Percentiles rank a stretch among this genome's conserved stretches.
These are phyloP conservation scores for Trichechus manatus DNA, from an alignment of 2,113 vertebrate species.

Conservation along the genomic window DNA sequence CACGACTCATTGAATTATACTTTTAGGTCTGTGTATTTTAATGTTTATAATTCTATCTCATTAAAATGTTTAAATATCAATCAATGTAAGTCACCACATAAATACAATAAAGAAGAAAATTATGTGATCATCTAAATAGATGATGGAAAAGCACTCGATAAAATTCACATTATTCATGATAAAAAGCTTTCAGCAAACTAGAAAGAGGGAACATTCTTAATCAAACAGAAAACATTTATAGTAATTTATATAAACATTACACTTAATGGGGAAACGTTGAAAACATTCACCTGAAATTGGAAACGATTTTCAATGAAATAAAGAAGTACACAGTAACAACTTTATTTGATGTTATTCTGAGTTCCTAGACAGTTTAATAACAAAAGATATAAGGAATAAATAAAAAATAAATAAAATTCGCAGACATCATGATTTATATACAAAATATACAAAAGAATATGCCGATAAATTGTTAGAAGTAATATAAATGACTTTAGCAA, in stretches of 20 bases:
- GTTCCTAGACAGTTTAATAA: neutral
- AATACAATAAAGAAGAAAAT: too few relatives aligned
- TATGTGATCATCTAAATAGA: too few relatives aligned
- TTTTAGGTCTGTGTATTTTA: neutral
- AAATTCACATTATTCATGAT: too few relatives aligned
- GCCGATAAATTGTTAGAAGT: neutral
- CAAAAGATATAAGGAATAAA: neutral
- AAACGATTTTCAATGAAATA: neutral
- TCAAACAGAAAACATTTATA: neutral
- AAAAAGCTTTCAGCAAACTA: too few relatives aligned
- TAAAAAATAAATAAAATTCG: neutral
- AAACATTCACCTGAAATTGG: neutral
- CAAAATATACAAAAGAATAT: neutral
- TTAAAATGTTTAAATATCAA: neutral
- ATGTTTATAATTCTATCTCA: neutral
- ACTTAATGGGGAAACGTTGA: neutral
- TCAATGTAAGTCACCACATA: too few relatives aligned
- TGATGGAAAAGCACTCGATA: too few relatives aligned
- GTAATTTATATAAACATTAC: neutral
- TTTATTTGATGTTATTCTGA: neutral
- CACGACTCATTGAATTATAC: neutral
- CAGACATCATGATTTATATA: neutral
- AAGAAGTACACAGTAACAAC: too few relatives aligned
- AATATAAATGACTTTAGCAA: neutral
- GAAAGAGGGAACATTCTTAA: neutral